Evolutionary conservation across 2,888 invertebrate species (phyloP), one percentile per base, ranked within the genome.

Genomic region (Seladonia tumulorum): DNA sequence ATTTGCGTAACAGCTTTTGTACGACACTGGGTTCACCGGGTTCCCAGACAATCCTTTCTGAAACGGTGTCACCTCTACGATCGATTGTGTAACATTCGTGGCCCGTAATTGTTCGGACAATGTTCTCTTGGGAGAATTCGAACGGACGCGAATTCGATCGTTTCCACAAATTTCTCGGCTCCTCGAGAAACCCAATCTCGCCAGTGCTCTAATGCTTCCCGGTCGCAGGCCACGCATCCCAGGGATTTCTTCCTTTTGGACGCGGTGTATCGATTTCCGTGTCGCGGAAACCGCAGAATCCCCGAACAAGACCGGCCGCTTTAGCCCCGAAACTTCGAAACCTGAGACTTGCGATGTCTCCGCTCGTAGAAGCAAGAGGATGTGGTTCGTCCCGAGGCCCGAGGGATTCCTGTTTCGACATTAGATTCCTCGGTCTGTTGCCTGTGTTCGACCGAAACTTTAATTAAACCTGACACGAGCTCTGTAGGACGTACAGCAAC

Each of bases 201-300:
- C 83, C 68, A 29, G 35, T 77, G 77, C 79, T 72, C 79, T 85
- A 85, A 84, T 72, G 84, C 85, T 84, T 76, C 45, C 74, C 84
- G 25, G 71, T 63, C 39, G 68, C 57, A 29, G 72, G 18, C 39
- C 57, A 42, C 49, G 74, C 84, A 75, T 84, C 85, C 72, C 47
- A 79, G 66, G 85, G 85, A 47, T 76, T 85, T 85, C 85, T 85
- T 85, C 85, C 79, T 85, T 85, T 76, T 79, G 76, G 66, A 16
- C 63, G 85, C 78, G 84, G 79, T 84, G 79, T 79, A 85, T 85
- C 85, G 85, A 72, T 85, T 85, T 85, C 85, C 85, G 84, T 72
- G 84, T 85, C 84, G 84, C 84, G 85, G 75, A 85, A 85, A 85
- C 85, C 85, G 63, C 85, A 85, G 85, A 84, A 85, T 85, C 85